Evolutionary conservation across 2,888 invertebrate genomes (phyloP).

Genomic region (Thumatha senex): DNA sequence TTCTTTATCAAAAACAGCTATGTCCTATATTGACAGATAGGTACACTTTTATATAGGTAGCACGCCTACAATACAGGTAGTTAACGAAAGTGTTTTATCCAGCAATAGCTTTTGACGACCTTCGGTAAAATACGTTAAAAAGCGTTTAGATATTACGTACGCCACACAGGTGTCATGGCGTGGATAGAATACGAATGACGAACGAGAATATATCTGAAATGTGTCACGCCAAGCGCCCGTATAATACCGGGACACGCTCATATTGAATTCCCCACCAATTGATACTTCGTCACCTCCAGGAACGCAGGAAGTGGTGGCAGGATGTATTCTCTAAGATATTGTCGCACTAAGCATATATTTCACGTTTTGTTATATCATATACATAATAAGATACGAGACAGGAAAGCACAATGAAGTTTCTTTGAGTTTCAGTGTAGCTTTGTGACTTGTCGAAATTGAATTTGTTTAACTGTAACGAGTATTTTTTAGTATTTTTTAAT

Average conservation of each 20-base stretch:
- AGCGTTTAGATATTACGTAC: constrained; percentile 50
- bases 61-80: no score
- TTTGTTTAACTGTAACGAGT: no score
- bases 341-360: constrained; percentile 38
- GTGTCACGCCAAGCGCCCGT: constrained; percentile 54
- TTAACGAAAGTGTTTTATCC: no score
- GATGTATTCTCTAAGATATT: constrained; percentile 53
- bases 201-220: constrained; percentile 40
- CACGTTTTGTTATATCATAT: constrained; percentile 8
- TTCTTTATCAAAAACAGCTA: no score
- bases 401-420: not conserved
- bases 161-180: constrained; percentile 58
- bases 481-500: no score
- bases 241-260: constrained; percentile 46
- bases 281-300: constrained; percentile 64
- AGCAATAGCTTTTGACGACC: constrained; percentile 11
- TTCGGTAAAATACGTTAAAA: constrained; percentile 49
- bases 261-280: constrained; percentile 76
- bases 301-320: constrained; percentile 63
- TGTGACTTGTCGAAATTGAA: no score
- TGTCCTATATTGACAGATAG: no score
- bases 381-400: not conserved
- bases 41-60: no score
- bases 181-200: constrained; percentile 51
- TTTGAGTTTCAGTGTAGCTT: no score